Evolutionary conservation across 1,140 invertebrate genomes (phyloP).

Genomic region (Akabosia matsudoensis): DNA sequence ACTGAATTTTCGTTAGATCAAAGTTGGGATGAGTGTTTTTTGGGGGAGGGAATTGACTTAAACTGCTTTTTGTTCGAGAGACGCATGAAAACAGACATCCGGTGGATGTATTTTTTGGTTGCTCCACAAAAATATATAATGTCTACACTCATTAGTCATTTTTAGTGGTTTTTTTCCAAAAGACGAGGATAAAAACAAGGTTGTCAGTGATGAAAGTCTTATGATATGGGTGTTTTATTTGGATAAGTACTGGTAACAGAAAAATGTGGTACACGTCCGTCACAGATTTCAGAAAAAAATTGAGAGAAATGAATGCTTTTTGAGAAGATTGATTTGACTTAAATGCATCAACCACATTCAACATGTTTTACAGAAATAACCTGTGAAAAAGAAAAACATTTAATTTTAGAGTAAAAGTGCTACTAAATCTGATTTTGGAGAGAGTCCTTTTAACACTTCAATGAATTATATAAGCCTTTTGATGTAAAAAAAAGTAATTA

Average conservation of each 20-base stretch:
- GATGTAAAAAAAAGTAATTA: background rate
- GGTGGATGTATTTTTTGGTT: constrained; percentile 4
- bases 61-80: background rate
- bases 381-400: background rate
- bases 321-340: constrained; percentile 12
- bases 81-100: background rate
- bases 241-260: no score
- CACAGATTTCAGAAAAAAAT: background rate
- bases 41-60: background rate
- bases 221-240: no score
- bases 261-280: no score
- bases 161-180: background rate
- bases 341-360: background rate
- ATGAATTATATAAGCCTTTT: no score
- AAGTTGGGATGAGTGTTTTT: no score
- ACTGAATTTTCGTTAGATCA: no score
- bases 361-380: background rate
- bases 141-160: background rate
- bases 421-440: background rate
- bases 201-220: no score
- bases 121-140: background rate
- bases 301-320: no score
- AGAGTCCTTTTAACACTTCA: background rate
- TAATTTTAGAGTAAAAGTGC: background rate
- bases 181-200: no score